phyloP scores from a whole-genome alignment of 1,140 invertebrate species.

The Halotydeus destructor region DNA sequence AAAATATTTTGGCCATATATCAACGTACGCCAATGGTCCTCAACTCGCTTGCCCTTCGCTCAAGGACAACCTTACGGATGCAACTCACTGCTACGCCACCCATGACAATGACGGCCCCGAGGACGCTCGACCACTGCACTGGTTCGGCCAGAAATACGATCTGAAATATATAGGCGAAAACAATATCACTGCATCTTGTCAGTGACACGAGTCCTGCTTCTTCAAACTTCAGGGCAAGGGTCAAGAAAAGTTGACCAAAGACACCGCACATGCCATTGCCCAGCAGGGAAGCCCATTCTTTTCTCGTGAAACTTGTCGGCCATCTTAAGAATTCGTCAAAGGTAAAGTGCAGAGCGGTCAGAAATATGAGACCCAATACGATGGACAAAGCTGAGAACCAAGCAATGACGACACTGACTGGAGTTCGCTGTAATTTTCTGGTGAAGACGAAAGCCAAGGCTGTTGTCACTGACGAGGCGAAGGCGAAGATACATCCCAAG shows the following conservation, averaged over 20 bases:
- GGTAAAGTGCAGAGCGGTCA: background rate
- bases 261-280: constrained; percentile 62
- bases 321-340: background rate
- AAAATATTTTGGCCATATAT: too few species aligned
- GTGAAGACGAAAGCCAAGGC: constrained; percentile 65
- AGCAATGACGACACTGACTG: constrained; percentile 39
- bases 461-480: constrained; percentile 1
- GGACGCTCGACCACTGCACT: constrained; percentile 5
- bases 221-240: constrained; percentile 61
- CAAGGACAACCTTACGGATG: too few species aligned
- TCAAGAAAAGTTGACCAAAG: constrained; percentile 59
- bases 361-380: background rate
- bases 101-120: constrained; percentile 1
- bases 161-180: constrained; percentile 47
- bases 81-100: too few species aligned
- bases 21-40: too few species aligned
- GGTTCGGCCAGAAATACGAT: background rate
- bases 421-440: constrained; percentile 55
- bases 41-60: too few species aligned
- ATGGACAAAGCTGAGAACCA: constrained; percentile 32
- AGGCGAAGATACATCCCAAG: constrained; percentile 5
- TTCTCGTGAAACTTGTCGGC: constrained; percentile 1
- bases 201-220: constrained; percentile 71
- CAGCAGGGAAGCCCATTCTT: constrained; percentile 33
- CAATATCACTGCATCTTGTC: constrained; percentile 62